Evolutionary conservation across 2,888 invertebrate species (phyloP), one percentile per base, ranked within the genome.

Genomic region (Hirtodrosophila duncani): DNA sequence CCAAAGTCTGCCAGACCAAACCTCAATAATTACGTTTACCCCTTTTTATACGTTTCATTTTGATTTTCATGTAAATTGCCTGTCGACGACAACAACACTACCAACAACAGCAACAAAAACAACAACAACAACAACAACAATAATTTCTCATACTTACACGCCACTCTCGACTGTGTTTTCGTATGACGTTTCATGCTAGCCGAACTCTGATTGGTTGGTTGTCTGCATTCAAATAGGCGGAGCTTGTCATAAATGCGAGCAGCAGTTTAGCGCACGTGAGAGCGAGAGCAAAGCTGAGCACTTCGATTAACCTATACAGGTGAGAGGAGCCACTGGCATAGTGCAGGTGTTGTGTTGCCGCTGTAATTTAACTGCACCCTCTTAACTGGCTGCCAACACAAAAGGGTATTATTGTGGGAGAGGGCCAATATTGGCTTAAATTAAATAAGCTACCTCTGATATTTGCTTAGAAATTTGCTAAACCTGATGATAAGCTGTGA

Each of bases 1-100:
- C 11, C 4, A 1, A 1, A 38, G 56, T 59, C 72, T 46, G 0
- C 1, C 10, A 18, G 4, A 23, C 17, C 6, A 1, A 26, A 1
- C 3, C 8, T 4, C 3, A 13, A 20, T 18, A 34, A 33, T 16
- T 34, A 11, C 20, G 13, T 17, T 18, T 24, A 23, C 41, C 13
- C 39, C 14, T 24, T 41, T 53, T 70, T 63, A 61, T 53, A 55
- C 75, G 63, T 70, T 79, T 79, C 79, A 78, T 78, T 72, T 72
- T 79, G 72, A 79, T 72, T 79, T n/a, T 79, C 72, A 72, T 79
- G 72, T 71, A 72, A 72, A 72, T 72, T 79, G 63, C 72, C 79
- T 72, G 72, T 72, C 72, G 72, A 37, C 79, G 75, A 72, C 72
- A 75, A 56, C 71, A 68, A 77, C 78, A 68, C n/a, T n/a, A n/a